Percentiles rank a stretch among this genome's conserved stretches.
Conservation (phyloP, 1,140 invertebrate genomes). For the Sminthurinus signatus region DNA sequence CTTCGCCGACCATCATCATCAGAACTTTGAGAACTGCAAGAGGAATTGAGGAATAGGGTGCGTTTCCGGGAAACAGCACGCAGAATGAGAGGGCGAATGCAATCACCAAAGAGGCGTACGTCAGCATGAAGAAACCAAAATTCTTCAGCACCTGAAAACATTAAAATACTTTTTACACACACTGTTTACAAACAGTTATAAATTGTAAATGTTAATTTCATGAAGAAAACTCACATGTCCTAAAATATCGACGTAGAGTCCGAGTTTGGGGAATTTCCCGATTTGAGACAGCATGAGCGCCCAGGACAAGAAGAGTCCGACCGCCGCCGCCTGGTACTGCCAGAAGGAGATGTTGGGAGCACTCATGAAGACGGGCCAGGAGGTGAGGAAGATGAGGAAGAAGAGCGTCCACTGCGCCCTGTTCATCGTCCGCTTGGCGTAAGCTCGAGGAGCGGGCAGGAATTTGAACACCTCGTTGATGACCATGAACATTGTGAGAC, state of each 20-base stretch:
- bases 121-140: constrained; percentile 70
- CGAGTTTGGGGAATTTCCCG: constrained; percentile 74
- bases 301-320: constrained; percentile 67
- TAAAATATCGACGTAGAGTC: constrained; percentile 78
- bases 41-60: constrained; percentile 40
- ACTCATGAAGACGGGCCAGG: constrained; percentile 40
- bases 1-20: constrained; percentile 42
- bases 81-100: constrained; percentile 70
- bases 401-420: constrained; percentile 33
- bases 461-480: constrained; percentile 41
- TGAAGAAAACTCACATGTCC: constrained; percentile 54
- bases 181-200: not conserved
- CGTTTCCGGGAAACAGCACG: constrained; percentile 59
- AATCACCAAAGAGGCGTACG: constrained; percentile 69
- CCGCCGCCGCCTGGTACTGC: constrained; percentile 40
- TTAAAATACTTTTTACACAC: not conserved
- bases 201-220: not conserved
- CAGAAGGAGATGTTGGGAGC: constrained; percentile 39
- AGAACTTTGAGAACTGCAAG: constrained; percentile 39
- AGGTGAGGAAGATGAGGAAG: constrained; percentile 38
- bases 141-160: constrained; percentile 54
- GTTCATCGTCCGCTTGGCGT: constrained; percentile 27
- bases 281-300: constrained; percentile 74
- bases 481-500: constrained; percentile 35
- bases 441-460: constrained; percentile 34